Conservation (phyloP, 30 jellyfish, hydroid and myxozoan species). For the Euphysa ruthae region DNA sequence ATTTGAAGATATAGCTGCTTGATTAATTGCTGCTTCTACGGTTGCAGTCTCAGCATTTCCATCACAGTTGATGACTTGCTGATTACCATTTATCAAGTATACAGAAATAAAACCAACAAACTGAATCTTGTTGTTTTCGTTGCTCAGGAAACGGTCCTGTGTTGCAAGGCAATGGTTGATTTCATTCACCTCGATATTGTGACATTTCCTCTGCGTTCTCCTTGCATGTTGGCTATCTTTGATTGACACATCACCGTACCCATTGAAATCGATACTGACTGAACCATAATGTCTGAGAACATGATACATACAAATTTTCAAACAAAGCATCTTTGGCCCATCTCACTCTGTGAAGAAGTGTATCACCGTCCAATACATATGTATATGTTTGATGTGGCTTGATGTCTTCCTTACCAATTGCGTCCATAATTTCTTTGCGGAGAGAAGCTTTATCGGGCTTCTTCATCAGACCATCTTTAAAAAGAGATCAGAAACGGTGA, state of each 20-base stretch:
- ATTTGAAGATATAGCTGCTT: too few species aligned
- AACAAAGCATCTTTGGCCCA: slow-evolving; percentile 17
- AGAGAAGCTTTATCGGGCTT: slow-evolving; percentile 39
- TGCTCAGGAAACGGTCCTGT: slow-evolving; percentile 21
- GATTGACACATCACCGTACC: slow-evolving; percentile 12
- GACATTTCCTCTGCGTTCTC: slow-evolving; percentile 13
- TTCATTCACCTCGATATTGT: slow-evolving; percentile 10
- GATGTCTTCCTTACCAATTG: too few species aligned
- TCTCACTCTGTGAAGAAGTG: slow-evolving; percentile 33
- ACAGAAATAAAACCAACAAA: too few species aligned
- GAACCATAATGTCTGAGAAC: slow-evolving; percentile 11
- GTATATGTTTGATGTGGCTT: too few species aligned
- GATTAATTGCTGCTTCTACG: too few species aligned
- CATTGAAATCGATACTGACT: slow-evolving; percentile 20
- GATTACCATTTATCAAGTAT: too few species aligned
- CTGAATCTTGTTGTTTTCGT: slow-evolving; percentile 19
- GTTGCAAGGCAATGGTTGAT: background rate
- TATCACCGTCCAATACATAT: slow-evolving; percentile 43
- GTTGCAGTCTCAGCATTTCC: too few species aligned
- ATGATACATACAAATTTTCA: slow-evolving; percentile 12
- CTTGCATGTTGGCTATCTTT: slow-evolving; percentile 16
- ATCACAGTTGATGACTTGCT: too few species aligned
- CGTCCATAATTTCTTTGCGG: too few species aligned
- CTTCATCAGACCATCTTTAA: slow-evolving; percentile 23
- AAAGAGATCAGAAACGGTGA: slow-evolving; percentile 18